phyloP scores from a whole-genome alignment of 2,888 invertebrate genomes.

The Unio delphinus region DNA sequence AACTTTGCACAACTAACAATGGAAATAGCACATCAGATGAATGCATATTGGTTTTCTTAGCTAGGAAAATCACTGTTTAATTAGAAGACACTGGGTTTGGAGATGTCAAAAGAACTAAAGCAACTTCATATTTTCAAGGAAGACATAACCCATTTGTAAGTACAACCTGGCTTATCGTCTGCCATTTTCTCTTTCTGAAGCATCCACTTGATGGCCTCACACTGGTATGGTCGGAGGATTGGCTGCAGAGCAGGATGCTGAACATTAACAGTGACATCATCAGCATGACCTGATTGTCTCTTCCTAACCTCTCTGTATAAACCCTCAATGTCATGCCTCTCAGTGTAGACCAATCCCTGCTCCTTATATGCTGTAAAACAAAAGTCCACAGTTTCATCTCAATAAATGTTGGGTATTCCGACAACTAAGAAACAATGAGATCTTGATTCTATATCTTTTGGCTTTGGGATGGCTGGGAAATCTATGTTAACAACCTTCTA shows the following conservation, averaged over 20 bases:
- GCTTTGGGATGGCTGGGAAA: no score
- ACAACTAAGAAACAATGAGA: no score
- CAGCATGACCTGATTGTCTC: constrained; percentile 34
- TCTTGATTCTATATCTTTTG: no score
- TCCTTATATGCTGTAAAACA: constrained; percentile 22
- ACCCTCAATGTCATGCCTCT: constrained; percentile 66
- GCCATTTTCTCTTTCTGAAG: constrained; percentile 74
- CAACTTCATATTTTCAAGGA: not conserved
- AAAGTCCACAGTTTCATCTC: not conserved
- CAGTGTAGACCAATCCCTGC: constrained; percentile 15
- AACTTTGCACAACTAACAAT: no score
- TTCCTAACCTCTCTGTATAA: constrained; percentile 62
- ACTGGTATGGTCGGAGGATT: constrained; percentile 78
- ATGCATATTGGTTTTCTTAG: no score
- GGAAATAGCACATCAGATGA: no score
- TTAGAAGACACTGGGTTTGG: no score
- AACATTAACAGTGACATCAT: constrained; percentile 31
- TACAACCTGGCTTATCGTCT: not conserved
- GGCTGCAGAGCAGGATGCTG: constrained; percentile 73
- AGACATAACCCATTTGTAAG: not conserved
- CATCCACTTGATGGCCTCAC: constrained; percentile 81
- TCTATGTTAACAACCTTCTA: no score
- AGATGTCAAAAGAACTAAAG: no score
- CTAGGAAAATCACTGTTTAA: no score
- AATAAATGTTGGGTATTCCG: no score